A percentile compares a stretch with the other conserved stretches of the same genome.
Conservation (phyloP, 2,797 vertebrate genomes). For the Pseudotriccus pelzelni region DNA sequence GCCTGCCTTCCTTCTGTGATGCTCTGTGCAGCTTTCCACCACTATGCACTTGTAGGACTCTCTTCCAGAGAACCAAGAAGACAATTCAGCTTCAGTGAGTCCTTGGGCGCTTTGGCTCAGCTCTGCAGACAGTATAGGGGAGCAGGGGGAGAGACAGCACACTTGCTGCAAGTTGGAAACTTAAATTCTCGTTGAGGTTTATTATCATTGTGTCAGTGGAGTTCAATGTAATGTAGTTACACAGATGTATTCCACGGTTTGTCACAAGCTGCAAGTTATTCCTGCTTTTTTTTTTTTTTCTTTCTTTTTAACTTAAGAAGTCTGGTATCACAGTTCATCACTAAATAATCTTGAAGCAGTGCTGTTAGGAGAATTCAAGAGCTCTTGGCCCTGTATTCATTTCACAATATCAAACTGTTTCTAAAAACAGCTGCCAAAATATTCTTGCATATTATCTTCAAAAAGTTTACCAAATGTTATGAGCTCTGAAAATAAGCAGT, state of each 20-base stretch:
- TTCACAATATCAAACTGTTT: neutral
- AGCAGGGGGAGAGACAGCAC: neutral
- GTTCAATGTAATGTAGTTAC: rapidly evolving
- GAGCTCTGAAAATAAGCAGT: neutral
- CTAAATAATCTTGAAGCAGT: neutral
- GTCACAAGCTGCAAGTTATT: neutral
- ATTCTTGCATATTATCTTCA: neutral
- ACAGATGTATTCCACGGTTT: neutral
- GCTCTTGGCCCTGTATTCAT: neutral
- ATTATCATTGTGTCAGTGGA: neutral
- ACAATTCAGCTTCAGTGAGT: neutral
- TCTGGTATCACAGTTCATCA: neutral
- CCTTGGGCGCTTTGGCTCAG: neutral
- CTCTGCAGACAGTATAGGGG: neutral
- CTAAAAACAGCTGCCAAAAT: neutral
- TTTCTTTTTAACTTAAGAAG: neutral
- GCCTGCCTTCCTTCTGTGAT: neutral
- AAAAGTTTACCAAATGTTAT: neutral
- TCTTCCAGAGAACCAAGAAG: neutral
- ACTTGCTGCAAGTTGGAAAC: neutral
- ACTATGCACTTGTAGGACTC: neutral
- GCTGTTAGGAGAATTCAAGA: neutral
- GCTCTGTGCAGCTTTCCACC: neutral
- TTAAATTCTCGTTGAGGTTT: neutral
- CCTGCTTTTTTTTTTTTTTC: neutral